Conservation (phyloP, 2,113 vertebrate genomes). For the Circaetus gallicus region DNA sequence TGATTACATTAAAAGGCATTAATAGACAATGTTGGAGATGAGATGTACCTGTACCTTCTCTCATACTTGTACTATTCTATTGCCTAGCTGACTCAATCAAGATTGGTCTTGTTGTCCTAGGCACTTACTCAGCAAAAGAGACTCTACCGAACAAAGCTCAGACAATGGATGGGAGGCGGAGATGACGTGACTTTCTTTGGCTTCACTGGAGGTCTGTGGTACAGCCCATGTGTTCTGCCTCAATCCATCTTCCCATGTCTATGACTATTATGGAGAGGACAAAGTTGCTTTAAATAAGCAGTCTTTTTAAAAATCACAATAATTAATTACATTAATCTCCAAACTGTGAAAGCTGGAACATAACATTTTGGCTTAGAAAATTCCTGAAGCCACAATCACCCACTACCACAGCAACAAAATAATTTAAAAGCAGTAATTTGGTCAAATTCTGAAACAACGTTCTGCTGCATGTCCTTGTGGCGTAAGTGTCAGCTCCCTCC, state of each 20-base stretch:
- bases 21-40: rapidly evolving
- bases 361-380: background rate
- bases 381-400: background rate
- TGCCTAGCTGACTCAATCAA: background rate
- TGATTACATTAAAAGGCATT: background rate
- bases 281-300: background rate
- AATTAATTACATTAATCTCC: background rate
- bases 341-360: background rate
- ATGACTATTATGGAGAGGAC: background rate
- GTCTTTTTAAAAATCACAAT: background rate
- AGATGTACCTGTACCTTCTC: background rate
- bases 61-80: rapidly evolving
- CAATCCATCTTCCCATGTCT: background rate
- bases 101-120: background rate
- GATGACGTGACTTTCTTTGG: background rate
- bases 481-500: background rate
- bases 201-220: background rate
- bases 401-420: background rate
- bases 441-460: background rate
- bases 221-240: background rate
- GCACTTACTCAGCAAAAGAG: background rate
- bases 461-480: background rate
- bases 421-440: background rate
- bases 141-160: background rate
- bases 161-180: rapidly evolving